Evolutionary conservation across 2,113 vertebrate genomes (phyloP).

Genomic region (Sterrhoptilus dennistouni): DNA sequence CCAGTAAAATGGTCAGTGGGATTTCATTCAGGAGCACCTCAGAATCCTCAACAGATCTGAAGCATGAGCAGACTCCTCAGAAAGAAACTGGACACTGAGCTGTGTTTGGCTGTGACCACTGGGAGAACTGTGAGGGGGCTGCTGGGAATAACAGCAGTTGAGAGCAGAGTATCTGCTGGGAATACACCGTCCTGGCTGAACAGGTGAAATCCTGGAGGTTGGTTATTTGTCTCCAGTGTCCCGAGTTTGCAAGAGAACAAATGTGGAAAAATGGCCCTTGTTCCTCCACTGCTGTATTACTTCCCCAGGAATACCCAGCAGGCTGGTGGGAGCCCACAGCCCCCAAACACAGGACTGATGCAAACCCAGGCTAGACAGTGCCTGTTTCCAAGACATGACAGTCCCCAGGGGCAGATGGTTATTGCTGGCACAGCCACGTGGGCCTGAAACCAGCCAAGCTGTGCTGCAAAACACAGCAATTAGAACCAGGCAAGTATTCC

Average conservation of each 20-base stretch:
- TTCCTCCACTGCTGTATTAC: neutral
- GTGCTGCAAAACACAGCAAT: constrained; percentile 38
- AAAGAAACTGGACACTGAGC: neutral
- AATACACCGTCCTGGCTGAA: neutral
- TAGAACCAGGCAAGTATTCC: constrained; percentile 45
- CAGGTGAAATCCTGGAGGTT: neutral
- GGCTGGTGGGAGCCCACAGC: neutral
- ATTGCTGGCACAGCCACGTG: constrained; percentile 37
- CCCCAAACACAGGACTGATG: neutral
- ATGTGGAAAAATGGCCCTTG: neutral
- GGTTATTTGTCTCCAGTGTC: neutral
- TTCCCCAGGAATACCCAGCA: neutral
- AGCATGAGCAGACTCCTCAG: neutral
- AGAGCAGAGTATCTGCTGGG: neutral
- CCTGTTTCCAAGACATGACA: constrained; percentile 7
- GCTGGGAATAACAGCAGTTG: neutral
- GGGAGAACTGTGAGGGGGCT: neutral
- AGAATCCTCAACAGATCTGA: neutral
- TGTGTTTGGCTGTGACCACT: neutral
- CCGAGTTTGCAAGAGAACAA: neutral
- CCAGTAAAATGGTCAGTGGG: neutral
- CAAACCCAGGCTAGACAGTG: constrained; percentile 15
- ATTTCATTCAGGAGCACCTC: neutral
- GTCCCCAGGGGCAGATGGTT: constrained; percentile 58
- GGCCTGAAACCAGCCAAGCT: constrained; percentile 48